Evolutionary conservation across 2,113 vertebrate genomes (phyloP).

Genomic region (Poeciliopsis occidentalis): DNA sequence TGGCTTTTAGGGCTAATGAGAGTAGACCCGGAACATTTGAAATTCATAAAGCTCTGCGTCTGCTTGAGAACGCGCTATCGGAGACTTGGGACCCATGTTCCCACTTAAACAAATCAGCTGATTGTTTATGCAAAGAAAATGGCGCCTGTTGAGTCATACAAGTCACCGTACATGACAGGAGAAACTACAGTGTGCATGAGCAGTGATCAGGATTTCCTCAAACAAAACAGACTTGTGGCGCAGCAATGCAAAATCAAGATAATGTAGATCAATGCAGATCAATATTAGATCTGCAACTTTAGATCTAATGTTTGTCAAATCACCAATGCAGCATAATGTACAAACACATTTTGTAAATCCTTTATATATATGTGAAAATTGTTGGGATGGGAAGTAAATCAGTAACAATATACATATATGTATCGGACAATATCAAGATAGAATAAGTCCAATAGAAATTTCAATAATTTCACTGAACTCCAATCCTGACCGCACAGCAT

Average conservation of each 20-base stretch:
- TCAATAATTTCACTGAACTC: no score
- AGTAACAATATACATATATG: no score
- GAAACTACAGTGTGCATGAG: constrained; percentile 1
- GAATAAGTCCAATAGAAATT: no score
- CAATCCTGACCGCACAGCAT: no score
- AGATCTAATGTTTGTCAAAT: neutral
- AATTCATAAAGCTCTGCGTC: constrained; percentile 46
- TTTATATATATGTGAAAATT: neutral
- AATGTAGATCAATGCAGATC: neutral
- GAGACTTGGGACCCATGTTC: constrained; percentile 38
- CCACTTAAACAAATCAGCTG: constrained; percentile 40
- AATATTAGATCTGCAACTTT: neutral
- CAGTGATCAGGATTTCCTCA: constrained; percentile 21
- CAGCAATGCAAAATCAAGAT: neutral
- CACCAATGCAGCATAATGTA: neutral
- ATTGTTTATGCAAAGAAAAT: constrained; percentile 52
- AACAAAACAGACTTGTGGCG: constrained; percentile 1
- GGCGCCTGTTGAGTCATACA: constrained; percentile 25
- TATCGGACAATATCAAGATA: no score
- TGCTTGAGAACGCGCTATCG: constrained; percentile 15
- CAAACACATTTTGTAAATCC: constrained; percentile 17
- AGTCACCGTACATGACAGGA: constrained; percentile 32
- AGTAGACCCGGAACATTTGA: constrained; percentile 42
- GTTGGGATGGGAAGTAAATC: no score
- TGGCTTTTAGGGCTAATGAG: constrained; percentile 36